Conservation (phyloP, 2,113 vertebrate species). For the Podiceps cristatus region DNA sequence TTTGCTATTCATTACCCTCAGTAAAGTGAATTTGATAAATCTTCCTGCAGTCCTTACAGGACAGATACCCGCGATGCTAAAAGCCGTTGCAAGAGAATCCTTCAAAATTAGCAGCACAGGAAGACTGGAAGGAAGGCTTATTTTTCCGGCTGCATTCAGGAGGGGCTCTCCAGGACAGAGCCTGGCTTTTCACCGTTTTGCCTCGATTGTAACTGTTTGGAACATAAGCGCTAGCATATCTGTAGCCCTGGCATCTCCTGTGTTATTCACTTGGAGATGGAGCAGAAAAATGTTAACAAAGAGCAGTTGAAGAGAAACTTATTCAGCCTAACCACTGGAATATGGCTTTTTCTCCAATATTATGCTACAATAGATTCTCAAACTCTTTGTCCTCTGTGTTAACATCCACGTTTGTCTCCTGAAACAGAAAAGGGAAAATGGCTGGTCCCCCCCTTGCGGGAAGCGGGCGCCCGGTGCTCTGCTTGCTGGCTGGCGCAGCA, state of each 20-base stretch:
- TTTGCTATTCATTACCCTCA: neutral
- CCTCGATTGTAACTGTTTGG: neutral
- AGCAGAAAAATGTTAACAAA: conserved; percentile 11
- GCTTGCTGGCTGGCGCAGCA: neutral
- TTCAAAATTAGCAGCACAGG: neutral
- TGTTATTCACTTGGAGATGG: neutral
- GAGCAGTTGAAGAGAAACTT: neutral
- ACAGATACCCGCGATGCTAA: neutral
- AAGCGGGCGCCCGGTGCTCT: fast-evolving
- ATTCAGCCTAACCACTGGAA: neutral
- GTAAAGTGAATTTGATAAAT: neutral
- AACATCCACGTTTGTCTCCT: neutral
- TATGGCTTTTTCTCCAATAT: neutral
- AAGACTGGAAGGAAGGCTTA: neutral
- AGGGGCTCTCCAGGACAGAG: neutral
- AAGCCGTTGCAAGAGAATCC: neutral
- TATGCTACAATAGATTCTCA: neutral
- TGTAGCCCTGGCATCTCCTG: neutral
- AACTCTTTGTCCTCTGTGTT: neutral
- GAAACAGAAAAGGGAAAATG: neutral
- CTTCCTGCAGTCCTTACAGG: neutral
- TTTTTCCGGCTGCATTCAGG: neutral
- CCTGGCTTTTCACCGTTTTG: conserved; percentile 3
- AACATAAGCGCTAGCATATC: neutral
- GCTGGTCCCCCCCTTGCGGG: neutral